Base-by-base conservation (phyloP, 2,797 vertebrate genomes). In the Malacoraja senta region DNA sequence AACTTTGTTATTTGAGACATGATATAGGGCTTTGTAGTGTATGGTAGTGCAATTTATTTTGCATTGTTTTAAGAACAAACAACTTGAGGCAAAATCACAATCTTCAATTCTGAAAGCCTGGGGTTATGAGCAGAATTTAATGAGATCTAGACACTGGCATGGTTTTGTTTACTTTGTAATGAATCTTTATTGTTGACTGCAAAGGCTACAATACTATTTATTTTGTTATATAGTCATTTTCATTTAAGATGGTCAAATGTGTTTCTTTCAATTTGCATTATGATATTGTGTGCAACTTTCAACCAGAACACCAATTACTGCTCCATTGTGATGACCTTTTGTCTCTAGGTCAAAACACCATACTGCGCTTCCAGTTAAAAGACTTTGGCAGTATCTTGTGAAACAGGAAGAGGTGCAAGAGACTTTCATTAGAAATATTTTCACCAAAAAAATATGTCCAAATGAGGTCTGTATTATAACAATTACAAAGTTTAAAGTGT, bases 391-490 rank as follows among this genome's bases (percentile, higher is more conserved):
- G 93, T 99, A 97, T 94, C 96, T 99, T 94, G 97, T 99, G 88
- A 99, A 99, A 95, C 98, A 98, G 95, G 99, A 99, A 63, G 97
- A 97, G 94, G 96, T 99, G 93, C 98, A 99, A 95, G 99, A 99
- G 95, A 99, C 98, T 0, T 99, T 99, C 95, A 99, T 99, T 93
- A 96, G 97, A 95, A 98, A 99, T 95, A 99, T 99, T 96, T 99
- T 99, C 94, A 97, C 97, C 29, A 99, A 98, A 95, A 99, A 98
- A 95, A 96, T 96, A 44, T 97, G 97, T 94, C 95, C 96, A 9
- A 97, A 95, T 93, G 97, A 99, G 98, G 99, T 99, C 95, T 80
- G 93, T 94, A 32, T 83, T 2, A 26, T 8, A 26, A 13, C 29
- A 91, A 72, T 91, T 29, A 15, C 53, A 53, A 24, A 17, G 19